Evolutionary conservation across 2,113 vertebrate genomes (phyloP).

Genomic region (Stomatorhinus ivindoensis): DNA sequence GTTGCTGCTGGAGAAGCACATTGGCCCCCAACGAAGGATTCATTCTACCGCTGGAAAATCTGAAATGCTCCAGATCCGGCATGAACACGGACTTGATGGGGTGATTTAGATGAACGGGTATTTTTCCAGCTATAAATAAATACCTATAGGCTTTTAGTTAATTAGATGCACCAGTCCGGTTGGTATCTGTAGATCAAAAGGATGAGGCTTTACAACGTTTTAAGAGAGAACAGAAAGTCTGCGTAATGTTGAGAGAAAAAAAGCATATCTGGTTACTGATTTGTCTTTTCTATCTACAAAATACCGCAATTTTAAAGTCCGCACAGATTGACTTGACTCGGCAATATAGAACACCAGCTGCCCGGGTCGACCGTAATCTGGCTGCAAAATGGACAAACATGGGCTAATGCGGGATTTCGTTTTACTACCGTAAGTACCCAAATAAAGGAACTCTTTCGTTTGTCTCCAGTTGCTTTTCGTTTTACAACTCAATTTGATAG

Average conservation of each 20-base stretch:
- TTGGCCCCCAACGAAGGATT: conserved; percentile 79
- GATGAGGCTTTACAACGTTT: not conserved
- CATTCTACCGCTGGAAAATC: conserved; percentile 72
- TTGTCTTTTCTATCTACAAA: not conserved
- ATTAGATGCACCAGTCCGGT: not conserved
- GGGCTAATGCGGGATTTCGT: conserved; percentile 39
- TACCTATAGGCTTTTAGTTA: not conserved
- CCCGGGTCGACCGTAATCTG: conserved; percentile 28
- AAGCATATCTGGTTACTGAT: not conserved
- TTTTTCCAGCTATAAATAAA: not conserved
- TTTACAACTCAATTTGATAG: not conserved
- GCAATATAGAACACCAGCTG: conserved; percentile 28
- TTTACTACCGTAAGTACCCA: conserved; percentile 47
- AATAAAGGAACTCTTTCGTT: not conserved
- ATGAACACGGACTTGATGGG: conserved; percentile 55
- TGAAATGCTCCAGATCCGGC: conserved; percentile 70
- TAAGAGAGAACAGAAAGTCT: not conserved
- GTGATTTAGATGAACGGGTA: conserved; percentile 23
- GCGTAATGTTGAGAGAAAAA: not conserved
- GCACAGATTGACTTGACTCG: conserved; percentile 33
- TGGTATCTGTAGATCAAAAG: not conserved
- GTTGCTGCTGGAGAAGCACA: conserved; percentile 64
- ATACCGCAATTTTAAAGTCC: not conserved
- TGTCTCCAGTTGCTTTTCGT: not conserved
- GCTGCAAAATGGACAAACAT: conserved; percentile 38